These are phyloP conservation scores for Heliconius hermathena DNA, from an alignment of 1,140 invertebrate species.

Conservation along the genomic window DNA sequence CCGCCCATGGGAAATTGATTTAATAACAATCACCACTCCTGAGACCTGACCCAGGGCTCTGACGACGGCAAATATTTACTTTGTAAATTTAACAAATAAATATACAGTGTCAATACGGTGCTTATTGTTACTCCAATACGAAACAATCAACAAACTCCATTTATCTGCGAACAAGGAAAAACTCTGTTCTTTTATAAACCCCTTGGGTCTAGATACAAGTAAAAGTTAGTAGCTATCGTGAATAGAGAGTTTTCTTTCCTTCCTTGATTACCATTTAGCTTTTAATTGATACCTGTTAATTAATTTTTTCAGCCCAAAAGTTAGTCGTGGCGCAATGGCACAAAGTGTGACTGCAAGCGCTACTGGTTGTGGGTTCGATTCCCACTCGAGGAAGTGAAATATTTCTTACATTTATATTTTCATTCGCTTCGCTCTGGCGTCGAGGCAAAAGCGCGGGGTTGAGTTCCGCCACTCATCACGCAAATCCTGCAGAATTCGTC, in stretches of 20 bases:
- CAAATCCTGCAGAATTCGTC: too few species aligned
- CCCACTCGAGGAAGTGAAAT: too few species aligned
- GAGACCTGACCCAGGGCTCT: constrained; percentile 29
- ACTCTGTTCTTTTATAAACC: background rate
- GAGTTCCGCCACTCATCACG: too few species aligned
- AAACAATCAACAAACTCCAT: constrained; percentile 7
- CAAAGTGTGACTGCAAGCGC: too few species aligned
- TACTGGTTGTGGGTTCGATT: too few species aligned
- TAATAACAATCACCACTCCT: constrained; percentile 31
- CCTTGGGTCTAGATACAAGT: background rate
- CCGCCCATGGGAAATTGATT: constrained; percentile 32
- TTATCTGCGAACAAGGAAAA: constrained; percentile 10
- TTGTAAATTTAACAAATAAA: constrained; percentile 25
- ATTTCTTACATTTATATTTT: too few species aligned
- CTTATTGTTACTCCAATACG: constrained; percentile 5
- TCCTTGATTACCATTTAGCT: background rate
- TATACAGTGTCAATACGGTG: constrained; percentile 4
- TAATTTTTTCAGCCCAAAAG: too few species aligned
- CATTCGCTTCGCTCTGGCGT: too few species aligned
- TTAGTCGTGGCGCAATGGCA: too few species aligned
- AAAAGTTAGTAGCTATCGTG: background rate
- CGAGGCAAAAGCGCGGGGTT: too few species aligned
- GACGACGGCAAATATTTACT: constrained; percentile 23
- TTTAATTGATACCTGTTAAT: background rate
- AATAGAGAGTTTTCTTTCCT: background rate